Percentiles rank a stretch among this genome's conserved stretches.
These are phyloP conservation scores for Herminia tarsipennalis DNA, from an alignment of 2,888 invertebrate genomes.

Conservation along the genomic window DNA sequence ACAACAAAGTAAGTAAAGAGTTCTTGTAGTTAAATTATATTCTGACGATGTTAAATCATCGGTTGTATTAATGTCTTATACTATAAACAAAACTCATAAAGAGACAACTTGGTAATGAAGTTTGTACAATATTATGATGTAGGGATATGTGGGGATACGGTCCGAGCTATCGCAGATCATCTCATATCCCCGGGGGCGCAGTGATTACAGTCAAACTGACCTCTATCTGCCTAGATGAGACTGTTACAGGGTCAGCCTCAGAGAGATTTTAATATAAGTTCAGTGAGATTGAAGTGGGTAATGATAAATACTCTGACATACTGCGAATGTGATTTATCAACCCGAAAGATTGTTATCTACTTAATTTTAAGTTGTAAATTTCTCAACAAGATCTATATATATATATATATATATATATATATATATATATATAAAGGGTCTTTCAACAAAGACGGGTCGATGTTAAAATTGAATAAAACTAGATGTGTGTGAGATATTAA, in stretches of 20 bases:
- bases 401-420: too few relatives aligned
- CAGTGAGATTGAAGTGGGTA: slow-evolving; percentile 5
- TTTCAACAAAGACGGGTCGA: too few relatives aligned
- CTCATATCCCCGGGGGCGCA: background rate
- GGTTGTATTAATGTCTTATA: too few relatives aligned
- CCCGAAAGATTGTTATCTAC: too few relatives aligned
- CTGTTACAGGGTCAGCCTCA: slow-evolving; percentile 14
- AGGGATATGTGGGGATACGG: background rate
- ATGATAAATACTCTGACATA: background rate
- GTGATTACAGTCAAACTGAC: slow-evolving; percentile 16
- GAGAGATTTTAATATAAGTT: slow-evolving; percentile 6
- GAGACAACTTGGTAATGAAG: slow-evolving; percentile 5
- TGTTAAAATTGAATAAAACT: too few relatives aligned
- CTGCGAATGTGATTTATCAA: background rate
- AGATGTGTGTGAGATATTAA: too few relatives aligned
- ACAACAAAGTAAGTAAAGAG: too few relatives aligned
- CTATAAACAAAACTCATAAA: background rate
- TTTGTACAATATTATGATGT: slow-evolving; percentile 5
- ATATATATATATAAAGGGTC: too few relatives aligned
- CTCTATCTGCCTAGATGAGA: slow-evolving; percentile 17
- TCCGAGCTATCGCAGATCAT: slow-evolving; percentile 1
- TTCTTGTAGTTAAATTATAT: too few relatives aligned
- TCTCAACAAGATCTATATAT: too few relatives aligned
- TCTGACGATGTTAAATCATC: too few relatives aligned
- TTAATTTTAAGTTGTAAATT: too few relatives aligned